Base-by-base conservation (phyloP, 2,113 vertebrate species). In the Laterallus jamaicensis region DNA sequence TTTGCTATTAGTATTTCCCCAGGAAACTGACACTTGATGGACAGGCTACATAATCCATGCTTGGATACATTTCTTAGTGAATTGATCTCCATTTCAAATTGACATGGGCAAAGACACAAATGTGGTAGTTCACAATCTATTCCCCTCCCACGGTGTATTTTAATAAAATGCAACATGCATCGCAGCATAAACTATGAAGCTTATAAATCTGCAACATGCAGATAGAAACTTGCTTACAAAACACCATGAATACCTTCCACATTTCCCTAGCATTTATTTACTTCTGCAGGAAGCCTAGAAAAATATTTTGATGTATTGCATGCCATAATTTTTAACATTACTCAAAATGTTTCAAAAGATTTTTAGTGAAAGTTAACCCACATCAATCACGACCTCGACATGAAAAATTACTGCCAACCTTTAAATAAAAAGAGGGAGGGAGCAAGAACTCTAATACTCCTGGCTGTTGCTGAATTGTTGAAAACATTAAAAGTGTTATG, bases 311-410 rank as follows among this genome's bases (percentile, higher is more conserved):
- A 92, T 96, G 81, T 86, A 95, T 96, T 95, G 42, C 92, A 94
- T 93, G 68, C 60, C 79, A 81, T 79, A 92, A 77, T 97, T 97
- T 90, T 96, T 96, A 96, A 91, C 90, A 95, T 94, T 90, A 97
- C 75, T 97, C 94, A 97, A 93, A 96, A 97, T 82, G 91, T 96
- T 97, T 89, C 90, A 90, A 86, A 95, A 95, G 89, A 54, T 85
- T 97, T 96, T 95, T 94, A 96, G 85, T 92, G 69, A 91, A 97
- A 95, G 69, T 95, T 97, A 98, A 97, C 95, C 85, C 74, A 76
- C 86, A 96, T 95, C 97, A 97, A 94, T 96, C 93, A 95, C 14
- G 28, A 97, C 86, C 86, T 96, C 97, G 96, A 97, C 86, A 95
- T 77, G 81, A 97, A 97, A 97, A 97, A 86, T 97, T 97, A 92